Base-by-base conservation (phyloP, 2,888 invertebrate genomes). In the Ichneumon xanthorius region DNA sequence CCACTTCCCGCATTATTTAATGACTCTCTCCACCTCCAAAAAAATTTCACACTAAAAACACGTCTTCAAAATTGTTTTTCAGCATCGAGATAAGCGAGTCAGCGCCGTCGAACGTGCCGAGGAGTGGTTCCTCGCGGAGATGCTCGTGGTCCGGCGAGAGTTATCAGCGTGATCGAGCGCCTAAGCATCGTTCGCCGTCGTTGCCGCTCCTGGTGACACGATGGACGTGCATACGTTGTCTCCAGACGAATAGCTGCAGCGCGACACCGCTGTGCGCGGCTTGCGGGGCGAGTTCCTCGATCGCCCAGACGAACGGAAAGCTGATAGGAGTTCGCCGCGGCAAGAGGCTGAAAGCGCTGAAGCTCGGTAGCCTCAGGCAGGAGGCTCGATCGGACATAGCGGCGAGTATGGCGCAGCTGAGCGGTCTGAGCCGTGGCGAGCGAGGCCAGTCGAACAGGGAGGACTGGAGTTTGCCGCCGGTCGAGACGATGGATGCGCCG, bases 191-290 rank as follows among this genome's bases (percentile, higher is more conserved):
- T 87, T 90, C 92, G 81, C 88, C 92, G 55, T 94, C 94, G 30
- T 77, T 93, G 84, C 93, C 94, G 63, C 90, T 91, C 6, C 85
- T 94, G 79, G 90, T 92, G 22, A 91, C 90, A 16, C 91, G 90
- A 88, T 97, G 97, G 97, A 95, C 96, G 11, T 97, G 97, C 91
- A 95, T 95, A 88, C 95, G 96, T 89, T 97, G 97, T 92, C 96
- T 97, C 1, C 94, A 97, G 77, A 95, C 96, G 87, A 97, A 97
- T 94, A 95, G 95, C 87, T 92, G 92, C 88, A 95, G 95, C 9
- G 95, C 95, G 26, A 95, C 95, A 80, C 95, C 95, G 0, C 95
- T 96, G 88, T 97, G 97, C 93, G 96, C 96, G 89, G 96, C 97
- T 5, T 97, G 97, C 89, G 95, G 97, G 89, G 96, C 97, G 0